Evolutionary conservation across 1,140 invertebrate species (phyloP), one percentile per base, ranked within the genome.

Genomic region (Ditylenchus dipsaci): DNA sequence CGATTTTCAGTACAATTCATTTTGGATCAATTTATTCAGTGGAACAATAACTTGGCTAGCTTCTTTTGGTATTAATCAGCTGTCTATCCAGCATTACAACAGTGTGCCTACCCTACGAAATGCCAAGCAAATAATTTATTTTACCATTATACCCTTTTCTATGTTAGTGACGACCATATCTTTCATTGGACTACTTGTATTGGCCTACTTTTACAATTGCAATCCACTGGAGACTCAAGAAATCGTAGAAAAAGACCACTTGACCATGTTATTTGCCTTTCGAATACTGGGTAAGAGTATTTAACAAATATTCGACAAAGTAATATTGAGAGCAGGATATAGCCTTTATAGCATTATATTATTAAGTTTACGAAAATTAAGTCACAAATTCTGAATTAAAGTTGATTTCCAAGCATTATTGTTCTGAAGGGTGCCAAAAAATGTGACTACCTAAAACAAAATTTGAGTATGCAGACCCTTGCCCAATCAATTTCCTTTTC

Each of bases 171-270:
- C 69, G 15, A 71, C 63, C 26, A 59, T 64, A 19, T 64, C 49
- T 19, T 72, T 72, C 42, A 60, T 71, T 43, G 70, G 70, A 0
- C 42, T 72, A 21, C 26, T 72, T 33, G 69, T 53, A 5, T 65
- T 71, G 43, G 61, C 70, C 15, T 71, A 71, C 33, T 72, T 71
- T 56, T 71, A 73, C 38, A 71, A 72, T 42, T 72, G 70, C 33
- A 71, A 72, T 66, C 70, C 70, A 15, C 61, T 72, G n/a, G 67
- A 71, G 38, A 71, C 68, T 27, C 61, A 60, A 9, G 38, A 71
- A 53, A 65, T 72, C 27, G 42, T 11, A 26, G 61, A 62, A n/a
- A 63, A 71, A 19, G 70, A 72, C 56, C 70, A 72, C 27, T 56
- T 71, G 21, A 58, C 62, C 42, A 61, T 71, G 9, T 59, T 68